These are phyloP conservation scores for Blastobasis lacticolella DNA, from an alignment of 2,888 invertebrate genomes.

Conservation along the genomic window DNA sequence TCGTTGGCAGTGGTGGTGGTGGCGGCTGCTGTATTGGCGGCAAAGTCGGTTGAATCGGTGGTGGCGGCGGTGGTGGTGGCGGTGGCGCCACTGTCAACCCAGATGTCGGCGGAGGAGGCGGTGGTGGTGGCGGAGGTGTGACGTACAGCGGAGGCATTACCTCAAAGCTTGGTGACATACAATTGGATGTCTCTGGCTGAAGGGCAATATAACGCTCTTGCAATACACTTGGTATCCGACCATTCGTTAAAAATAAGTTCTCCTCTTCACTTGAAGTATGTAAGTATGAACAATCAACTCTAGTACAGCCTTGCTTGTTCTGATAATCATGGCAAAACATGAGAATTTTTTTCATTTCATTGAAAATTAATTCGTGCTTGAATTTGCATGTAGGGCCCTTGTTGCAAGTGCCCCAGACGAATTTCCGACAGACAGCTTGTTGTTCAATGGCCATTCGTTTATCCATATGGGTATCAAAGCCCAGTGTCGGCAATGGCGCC, in stretches of 20 bases:
- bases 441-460: constrained; percentile 4
- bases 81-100: constrained; percentile 18
- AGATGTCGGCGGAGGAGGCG: constrained; percentile 10
- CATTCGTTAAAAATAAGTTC: constrained; percentile 35
- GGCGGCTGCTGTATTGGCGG: constrained; percentile 21
- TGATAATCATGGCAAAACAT: constrained; percentile 60
- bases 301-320: constrained; percentile 44
- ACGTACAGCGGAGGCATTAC: constrained; percentile 27
- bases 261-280: constrained; percentile 51
- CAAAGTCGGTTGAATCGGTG: constrained; percentile 23
- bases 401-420: constrained; percentile 52
- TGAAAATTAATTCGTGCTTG: constrained; percentile 43
- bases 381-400: constrained; percentile 45
- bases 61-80: constrained; percentile 20
- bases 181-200: constrained; percentile 5
- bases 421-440: constrained; percentile 43
- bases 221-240: constrained; percentile 43
- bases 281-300: constrained; percentile 48
- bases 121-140: constrained; percentile 21
- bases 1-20: constrained; percentile 17
- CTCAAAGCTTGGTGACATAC: constrained; percentile 12
- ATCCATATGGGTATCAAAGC: too few relatives aligned
- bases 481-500: constrained; percentile 24
- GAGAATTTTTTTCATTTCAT: constrained; percentile 46
- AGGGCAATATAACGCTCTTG: constrained; percentile 42